A percentile compares a stretch with the other conserved stretches of the same genome.
phyloP scores from a whole-genome alignment of 2,113 vertebrate genomes.

The Alligator sinensis region DNA sequence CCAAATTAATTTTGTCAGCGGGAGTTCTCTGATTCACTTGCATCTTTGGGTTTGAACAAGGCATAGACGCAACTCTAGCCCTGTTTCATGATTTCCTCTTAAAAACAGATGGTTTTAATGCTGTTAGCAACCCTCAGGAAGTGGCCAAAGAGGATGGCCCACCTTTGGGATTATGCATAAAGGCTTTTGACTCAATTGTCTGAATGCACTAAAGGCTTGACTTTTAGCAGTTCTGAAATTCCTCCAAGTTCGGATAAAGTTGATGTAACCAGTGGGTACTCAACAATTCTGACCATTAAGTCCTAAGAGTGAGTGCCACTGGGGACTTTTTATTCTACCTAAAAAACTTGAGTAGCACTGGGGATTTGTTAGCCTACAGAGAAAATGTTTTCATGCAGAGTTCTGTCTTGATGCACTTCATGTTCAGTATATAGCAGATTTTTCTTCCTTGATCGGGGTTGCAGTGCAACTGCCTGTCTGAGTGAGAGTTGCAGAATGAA shows the following conservation, averaged over 20 bases:
- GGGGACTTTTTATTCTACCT: constrained; percentile 58
- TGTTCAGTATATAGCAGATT: background rate
- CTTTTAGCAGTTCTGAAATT: constrained; percentile 40
- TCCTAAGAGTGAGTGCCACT: background rate
- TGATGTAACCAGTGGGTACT: constrained; percentile 29
- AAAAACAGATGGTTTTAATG: background rate
- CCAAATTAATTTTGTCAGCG: accelerated
- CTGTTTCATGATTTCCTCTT: background rate
- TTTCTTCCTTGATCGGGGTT: background rate
- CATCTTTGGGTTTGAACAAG: background rate
- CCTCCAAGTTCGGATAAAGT: constrained; percentile 49
- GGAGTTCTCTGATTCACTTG: background rate
- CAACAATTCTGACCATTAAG: constrained; percentile 58
- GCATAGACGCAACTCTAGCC: background rate
- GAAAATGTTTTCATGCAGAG: constrained; percentile 4
- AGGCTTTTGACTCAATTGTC: constrained; percentile 33
- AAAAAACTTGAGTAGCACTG: background rate
- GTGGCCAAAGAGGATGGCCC: background rate
- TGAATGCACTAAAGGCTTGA: constrained; percentile 5
- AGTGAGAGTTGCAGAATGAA: background rate
- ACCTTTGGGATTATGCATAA: background rate
- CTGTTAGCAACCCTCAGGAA: background rate
- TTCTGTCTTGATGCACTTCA: constrained; percentile 52
- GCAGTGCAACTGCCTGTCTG: accelerated
- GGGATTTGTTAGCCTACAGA: background rate